These are phyloP conservation scores for Oncorhynchus gorbuscha DNA, from an alignment of 2,113 vertebrate genomes.

Conservation along the genomic window DNA sequence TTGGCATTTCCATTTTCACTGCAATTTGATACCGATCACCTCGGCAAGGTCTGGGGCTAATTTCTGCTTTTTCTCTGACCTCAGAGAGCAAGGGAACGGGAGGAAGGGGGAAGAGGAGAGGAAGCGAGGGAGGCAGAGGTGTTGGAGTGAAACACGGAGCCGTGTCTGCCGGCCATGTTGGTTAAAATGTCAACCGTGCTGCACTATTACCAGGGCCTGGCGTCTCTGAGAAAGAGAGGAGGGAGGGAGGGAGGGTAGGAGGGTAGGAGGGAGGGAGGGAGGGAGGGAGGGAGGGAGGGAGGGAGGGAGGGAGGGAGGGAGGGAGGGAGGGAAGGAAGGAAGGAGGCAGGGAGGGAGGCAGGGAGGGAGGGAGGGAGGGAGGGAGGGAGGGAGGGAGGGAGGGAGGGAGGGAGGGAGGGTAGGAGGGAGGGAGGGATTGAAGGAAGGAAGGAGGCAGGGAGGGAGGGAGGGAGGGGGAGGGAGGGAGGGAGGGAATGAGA, in stretches of 20 bases:
- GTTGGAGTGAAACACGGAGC: conserved; percentile 34
- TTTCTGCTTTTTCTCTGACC: conserved; percentile 63
- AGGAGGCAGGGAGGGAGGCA: no score
- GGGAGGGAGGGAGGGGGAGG: no score
- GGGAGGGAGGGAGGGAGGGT: no score
- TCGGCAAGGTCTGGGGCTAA: conserved; percentile 80
- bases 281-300: no score
- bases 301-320: no score
- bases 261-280: no score
- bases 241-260: no score
- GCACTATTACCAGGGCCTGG: conserved; percentile 35
- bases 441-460: no score
- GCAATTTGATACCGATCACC: conserved; percentile 85
- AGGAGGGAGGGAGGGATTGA: no score
- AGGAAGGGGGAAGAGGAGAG: conserved; percentile 11
- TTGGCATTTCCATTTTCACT: conserved; percentile 84
- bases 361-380: no score
- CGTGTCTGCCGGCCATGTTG: conserved; percentile 62
- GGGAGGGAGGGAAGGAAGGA: accelerated
- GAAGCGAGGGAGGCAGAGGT: conserved; percentile 51
- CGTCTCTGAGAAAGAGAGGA: neutral
- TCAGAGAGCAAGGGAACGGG: conserved; percentile 35
- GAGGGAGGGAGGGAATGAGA: accelerated
- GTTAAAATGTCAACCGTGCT: conserved; percentile 55
- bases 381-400: no score